These are phyloP conservation scores for Paratrypauchen microcephalus DNA, from an alignment of 2,797 vertebrate species.

Conservation along the genomic window DNA sequence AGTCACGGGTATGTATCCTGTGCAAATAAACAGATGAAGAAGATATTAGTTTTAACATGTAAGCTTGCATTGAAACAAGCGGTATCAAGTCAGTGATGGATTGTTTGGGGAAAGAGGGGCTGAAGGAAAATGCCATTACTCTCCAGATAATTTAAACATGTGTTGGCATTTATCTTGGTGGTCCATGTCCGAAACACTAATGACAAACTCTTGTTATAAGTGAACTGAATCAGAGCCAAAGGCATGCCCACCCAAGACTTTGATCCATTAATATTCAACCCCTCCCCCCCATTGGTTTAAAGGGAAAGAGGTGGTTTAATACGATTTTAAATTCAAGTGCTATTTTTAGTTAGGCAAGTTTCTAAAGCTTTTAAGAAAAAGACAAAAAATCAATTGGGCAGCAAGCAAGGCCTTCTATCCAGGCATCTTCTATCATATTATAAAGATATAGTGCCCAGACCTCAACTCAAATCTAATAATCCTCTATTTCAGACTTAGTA, in stretches of 20 bases:
- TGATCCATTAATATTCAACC: slow-evolving; percentile 59
- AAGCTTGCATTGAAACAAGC: slow-evolving; percentile 44
- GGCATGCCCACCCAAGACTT: slow-evolving; percentile 66
- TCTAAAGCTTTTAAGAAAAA: neutral
- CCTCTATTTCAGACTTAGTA: neutral
- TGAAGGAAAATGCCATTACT: slow-evolving; percentile 62
- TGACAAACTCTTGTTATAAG: slow-evolving; percentile 73
- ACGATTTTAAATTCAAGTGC: slow-evolving; percentile 42
- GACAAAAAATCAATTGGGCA: neutral
- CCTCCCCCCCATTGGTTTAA: slow-evolving; percentile 54
- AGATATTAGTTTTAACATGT: neutral
- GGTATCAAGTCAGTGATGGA: slow-evolving; percentile 48
- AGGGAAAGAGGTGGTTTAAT: slow-evolving; percentile 30
- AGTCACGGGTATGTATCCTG: neutral
- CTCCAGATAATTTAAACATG: slow-evolving; percentile 74
- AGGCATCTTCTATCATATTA: neutral
- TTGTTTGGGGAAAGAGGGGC: slow-evolving; percentile 53
- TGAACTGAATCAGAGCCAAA: slow-evolving; percentile 68
- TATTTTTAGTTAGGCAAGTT: neutral
- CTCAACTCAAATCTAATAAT: neutral
- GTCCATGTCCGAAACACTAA: slow-evolving; percentile 71
- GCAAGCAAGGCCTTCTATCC: neutral
- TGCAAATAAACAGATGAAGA: neutral
- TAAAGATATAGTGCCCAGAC: neutral
- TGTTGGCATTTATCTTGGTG: slow-evolving; percentile 77